A percentile compares a stretch with the other conserved stretches of the same genome.
Conservation (phyloP, 2,888 invertebrate genomes). For the Netelia inedita region DNA sequence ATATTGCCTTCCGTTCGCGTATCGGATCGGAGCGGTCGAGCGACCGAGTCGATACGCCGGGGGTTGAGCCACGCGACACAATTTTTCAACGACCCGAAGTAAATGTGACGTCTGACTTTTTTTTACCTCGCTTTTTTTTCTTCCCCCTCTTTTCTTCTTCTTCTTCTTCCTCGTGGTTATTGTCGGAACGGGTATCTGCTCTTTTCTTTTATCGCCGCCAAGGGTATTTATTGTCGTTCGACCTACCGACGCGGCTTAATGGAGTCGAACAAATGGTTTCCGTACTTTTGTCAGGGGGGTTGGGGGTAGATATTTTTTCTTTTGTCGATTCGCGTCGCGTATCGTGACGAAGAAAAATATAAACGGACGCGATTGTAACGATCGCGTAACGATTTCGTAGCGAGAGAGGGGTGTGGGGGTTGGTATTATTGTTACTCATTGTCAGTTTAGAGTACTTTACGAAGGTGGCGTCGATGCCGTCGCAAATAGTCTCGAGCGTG, state of each 20-base stretch:
- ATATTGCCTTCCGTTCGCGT: not conserved
- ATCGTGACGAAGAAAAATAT: no score
- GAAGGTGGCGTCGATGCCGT: not conserved
- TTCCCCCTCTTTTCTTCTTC: no score
- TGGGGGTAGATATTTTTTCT: no score
- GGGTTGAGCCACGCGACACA: constrained; percentile 2
- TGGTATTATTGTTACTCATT: not conserved
- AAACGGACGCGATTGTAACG: no score
- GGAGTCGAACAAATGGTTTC: no score
- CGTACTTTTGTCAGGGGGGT: no score
- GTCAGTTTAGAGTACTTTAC: not conserved
- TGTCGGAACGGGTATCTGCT: no score
- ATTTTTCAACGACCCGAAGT: constrained; percentile 8
- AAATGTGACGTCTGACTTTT: constrained; percentile 1
- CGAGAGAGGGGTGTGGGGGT: not conserved
- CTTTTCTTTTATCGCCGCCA: no score
- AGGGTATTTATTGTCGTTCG: no score
- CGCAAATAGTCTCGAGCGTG: not conserved
- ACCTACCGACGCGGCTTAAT: no score
- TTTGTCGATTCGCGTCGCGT: no score
- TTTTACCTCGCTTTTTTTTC: constrained; percentile 7
- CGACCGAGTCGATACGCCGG: constrained; percentile 4
- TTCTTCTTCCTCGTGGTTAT: no score
- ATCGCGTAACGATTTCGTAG: not conserved
- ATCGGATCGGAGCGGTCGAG: constrained; percentile 30